Conservation (phyloP, 2,113 vertebrate species). For the Rhinogobius similis region DNA sequence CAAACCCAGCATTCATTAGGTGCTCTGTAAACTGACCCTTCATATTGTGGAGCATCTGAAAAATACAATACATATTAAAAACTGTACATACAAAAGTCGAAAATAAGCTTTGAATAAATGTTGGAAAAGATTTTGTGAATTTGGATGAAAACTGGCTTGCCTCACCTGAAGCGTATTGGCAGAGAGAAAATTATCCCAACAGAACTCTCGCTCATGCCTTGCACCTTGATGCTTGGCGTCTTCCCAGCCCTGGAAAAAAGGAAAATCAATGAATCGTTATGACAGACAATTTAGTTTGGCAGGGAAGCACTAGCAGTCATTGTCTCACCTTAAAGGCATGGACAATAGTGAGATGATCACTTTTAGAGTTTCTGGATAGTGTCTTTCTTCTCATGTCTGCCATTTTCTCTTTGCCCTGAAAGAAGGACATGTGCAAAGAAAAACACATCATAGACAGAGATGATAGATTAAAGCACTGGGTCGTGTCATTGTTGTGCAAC, state of each 20-base stretch:
- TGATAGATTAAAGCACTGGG: neutral
- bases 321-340: conserved; percentile 88
- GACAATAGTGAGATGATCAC: conserved; percentile 93
- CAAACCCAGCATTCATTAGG: conserved; percentile 89
- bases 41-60: conserved; percentile 97
- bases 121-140: neutral
- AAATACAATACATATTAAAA: neutral
- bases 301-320: neutral
- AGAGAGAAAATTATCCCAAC: conserved; percentile 97
- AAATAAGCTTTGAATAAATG: neutral
- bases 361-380: conserved; percentile 88
- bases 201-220: conserved; percentile 89
- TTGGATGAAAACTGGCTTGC: neutral
- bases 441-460: neutral
- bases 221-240: conserved; percentile 84
- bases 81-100: conserved; percentile 5
- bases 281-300: neutral
- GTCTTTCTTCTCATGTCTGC: conserved; percentile 90
- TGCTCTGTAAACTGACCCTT: conserved; percentile 97
- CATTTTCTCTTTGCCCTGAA: conserved; percentile 94
- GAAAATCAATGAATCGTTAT: conserved; percentile 14
- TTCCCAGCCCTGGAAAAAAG: conserved; percentile 87
- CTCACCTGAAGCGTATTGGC: conserved; percentile 93
- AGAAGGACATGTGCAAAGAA: neutral
- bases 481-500: conserved; percentile 13